A percentile compares a stretch with the other conserved stretches of the same genome.
Evolutionary conservation across 2,797 vertebrate species (phyloP).

Genomic region (Cirrhinus mrigala): DNA sequence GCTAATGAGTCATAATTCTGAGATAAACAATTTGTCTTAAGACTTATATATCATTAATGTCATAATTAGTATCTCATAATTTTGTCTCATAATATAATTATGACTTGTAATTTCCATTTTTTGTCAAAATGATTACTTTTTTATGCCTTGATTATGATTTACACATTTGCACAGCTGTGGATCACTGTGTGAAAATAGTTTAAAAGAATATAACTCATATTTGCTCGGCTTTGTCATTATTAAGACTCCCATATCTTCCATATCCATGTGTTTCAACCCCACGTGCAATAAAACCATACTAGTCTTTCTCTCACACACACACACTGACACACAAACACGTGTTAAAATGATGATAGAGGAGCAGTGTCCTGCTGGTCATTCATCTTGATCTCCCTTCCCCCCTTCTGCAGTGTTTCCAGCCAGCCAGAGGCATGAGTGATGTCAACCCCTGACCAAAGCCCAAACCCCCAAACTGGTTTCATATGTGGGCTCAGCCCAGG

Average conservation of each 20-base stretch:
- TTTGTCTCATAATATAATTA: background rate
- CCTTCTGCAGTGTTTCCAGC: constrained; percentile 53
- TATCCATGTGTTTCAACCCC: constrained; percentile 3
- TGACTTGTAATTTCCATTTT: background rate
- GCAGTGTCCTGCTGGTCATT: constrained; percentile 73
- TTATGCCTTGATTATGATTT: background rate
- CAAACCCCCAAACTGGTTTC: constrained; percentile 71
- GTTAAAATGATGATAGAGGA: constrained; percentile 82
- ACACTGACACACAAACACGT: constrained; percentile 18
- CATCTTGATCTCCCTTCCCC: constrained; percentile 76
- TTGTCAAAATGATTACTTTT: too few relatives aligned
- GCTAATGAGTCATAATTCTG: background rate
- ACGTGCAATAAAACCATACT: background rate
- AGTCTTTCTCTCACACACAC: constrained; percentile 24
- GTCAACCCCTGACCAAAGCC: constrained; percentile 63
- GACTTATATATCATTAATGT: background rate
- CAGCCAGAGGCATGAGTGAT: constrained; percentile 71
- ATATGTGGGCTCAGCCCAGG: constrained; percentile 66
- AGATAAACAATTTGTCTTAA: background rate
- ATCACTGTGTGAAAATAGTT: too few relatives aligned
- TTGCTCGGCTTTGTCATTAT: constrained; percentile 4
- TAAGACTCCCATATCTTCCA: constrained; percentile 26
- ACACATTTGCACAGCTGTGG: too few relatives aligned
- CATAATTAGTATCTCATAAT: background rate
- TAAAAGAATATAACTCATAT: background rate